A percentile compares a stretch with the other conserved stretches of the same genome.
Evolutionary conservation across 2,113 vertebrate species (phyloP).

Genomic region (Corythornis vintsioides): DNA sequence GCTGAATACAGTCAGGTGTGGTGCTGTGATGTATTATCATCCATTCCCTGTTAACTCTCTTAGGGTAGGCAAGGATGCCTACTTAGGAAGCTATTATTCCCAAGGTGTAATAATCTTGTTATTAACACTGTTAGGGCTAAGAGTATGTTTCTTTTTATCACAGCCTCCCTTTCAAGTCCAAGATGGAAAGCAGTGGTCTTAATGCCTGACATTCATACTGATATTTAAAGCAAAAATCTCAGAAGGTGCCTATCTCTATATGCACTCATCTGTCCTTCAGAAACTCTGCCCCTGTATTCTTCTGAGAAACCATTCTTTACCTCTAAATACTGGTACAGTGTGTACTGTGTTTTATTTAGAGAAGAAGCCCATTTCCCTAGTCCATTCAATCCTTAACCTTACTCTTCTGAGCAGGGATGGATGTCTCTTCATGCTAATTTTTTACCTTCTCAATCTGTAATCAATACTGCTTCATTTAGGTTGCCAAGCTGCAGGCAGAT

Average conservation of each 20-base stretch:
- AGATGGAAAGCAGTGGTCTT: background rate
- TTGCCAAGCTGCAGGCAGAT: background rate
- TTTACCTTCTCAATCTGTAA: background rate
- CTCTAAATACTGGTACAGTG: background rate
- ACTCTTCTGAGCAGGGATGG: background rate
- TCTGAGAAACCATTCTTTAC: background rate
- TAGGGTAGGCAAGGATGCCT: background rate
- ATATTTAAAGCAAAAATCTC: background rate
- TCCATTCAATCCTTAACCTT: background rate
- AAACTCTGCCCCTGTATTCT: background rate
- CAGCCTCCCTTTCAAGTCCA: background rate
- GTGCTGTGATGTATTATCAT: background rate
- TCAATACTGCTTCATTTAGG: background rate
- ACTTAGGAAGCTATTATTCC: background rate
- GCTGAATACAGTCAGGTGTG: background rate
- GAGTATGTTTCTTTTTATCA: background rate
- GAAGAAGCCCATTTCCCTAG: background rate
- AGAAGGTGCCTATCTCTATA: background rate
- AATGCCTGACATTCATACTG: background rate
- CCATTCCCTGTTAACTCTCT: background rate
- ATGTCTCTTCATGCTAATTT: background rate
- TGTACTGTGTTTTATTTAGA: background rate
- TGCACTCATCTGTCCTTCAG: background rate
- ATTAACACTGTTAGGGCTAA: background rate
- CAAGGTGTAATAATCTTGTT: background rate